Conservation (phyloP, 2,888 invertebrate species). For the Agrilus biguttatus region DNA sequence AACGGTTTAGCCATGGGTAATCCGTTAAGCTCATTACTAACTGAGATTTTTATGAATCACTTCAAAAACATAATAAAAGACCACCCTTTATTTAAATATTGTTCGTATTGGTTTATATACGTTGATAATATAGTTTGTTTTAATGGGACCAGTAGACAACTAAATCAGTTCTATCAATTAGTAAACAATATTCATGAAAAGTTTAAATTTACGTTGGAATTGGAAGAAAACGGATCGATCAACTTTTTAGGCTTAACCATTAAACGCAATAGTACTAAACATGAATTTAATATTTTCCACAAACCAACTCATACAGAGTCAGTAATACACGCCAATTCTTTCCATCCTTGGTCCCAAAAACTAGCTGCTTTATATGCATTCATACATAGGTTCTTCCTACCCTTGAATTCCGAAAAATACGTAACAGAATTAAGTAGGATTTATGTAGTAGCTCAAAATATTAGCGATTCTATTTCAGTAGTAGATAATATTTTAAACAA, state of each 20-base stretch:
- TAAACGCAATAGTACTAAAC: slow-evolving; percentile 1
- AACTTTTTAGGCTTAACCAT: slow-evolving; percentile 6
- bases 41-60: too few species aligned
- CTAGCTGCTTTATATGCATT: neutral
- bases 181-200: slow-evolving; percentile 2
- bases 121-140: slow-evolving; percentile 4
- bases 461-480: neutral
- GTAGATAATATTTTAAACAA: too few species aligned
- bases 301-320: slow-evolving; percentile 7
- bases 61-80: slow-evolving; percentile 1
- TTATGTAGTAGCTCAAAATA: neutral
- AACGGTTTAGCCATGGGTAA: too few species aligned
- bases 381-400: neutral
- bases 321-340: slow-evolving; percentile 3
- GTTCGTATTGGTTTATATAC: slow-evolving; percentile 4
- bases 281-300: too few species aligned
- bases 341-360: slow-evolving; percentile 3
- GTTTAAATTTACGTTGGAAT: slow-evolving; percentile 2
- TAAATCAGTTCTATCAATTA: slow-evolving; percentile 2
- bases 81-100: slow-evolving; percentile 3
- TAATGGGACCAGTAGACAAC: slow-evolving; percentile 1
- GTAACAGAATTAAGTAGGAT: neutral
- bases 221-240: slow-evolving; percentile 1
- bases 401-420: neutral
- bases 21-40: slow-evolving; percentile 3